Conservation (phyloP, 2,888 invertebrate genomes). For the Emmelina monodactyla region DNA sequence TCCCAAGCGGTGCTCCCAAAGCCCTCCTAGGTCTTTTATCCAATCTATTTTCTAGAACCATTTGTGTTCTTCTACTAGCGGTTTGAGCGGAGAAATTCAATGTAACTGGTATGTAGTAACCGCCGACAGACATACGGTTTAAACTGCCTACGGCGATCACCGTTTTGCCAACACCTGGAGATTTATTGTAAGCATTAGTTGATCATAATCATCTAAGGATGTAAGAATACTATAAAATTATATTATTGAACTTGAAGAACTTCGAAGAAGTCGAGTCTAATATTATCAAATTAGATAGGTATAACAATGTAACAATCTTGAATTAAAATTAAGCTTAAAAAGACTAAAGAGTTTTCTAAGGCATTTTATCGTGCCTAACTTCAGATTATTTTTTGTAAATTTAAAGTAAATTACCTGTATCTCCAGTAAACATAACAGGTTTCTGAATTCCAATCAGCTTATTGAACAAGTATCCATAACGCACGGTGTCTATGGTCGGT, state of each 20-base stretch:
- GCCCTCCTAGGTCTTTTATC: conserved; percentile 83
- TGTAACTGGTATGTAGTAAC: conserved; percentile 75
- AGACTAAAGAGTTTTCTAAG: too few relatives aligned
- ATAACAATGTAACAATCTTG: too few relatives aligned
- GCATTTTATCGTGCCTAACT: too few relatives aligned
- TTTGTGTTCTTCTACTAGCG: conserved; percentile 80
- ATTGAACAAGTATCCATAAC: conserved; percentile 83
- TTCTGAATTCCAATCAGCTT: conserved; percentile 74
- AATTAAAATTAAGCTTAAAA: too few relatives aligned
- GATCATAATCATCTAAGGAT: not conserved
- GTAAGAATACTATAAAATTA: too few relatives aligned
- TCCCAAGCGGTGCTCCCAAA: conserved; percentile 83
- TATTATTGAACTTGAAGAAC: too few relatives aligned
- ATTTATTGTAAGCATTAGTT: not conserved
- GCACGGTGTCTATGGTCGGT: conserved; percentile 89
- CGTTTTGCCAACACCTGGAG: conserved; percentile 89
- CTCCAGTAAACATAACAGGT: conserved; percentile 90
- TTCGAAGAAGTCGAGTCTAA: too few relatives aligned
- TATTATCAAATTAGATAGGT: too few relatives aligned
- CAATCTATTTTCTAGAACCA: conserved; percentile 83
- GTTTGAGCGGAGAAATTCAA: conserved; percentile 94
- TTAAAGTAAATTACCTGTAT: conserved; percentile 74
- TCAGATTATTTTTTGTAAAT: too few relatives aligned
- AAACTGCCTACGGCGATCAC: conserved; percentile 81
- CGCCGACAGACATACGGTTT: conserved; percentile 67